These are phyloP conservation scores for Ceratothoa steindachneri DNA, from an alignment of 2,888 invertebrate species.

Conservation along the genomic window DNA sequence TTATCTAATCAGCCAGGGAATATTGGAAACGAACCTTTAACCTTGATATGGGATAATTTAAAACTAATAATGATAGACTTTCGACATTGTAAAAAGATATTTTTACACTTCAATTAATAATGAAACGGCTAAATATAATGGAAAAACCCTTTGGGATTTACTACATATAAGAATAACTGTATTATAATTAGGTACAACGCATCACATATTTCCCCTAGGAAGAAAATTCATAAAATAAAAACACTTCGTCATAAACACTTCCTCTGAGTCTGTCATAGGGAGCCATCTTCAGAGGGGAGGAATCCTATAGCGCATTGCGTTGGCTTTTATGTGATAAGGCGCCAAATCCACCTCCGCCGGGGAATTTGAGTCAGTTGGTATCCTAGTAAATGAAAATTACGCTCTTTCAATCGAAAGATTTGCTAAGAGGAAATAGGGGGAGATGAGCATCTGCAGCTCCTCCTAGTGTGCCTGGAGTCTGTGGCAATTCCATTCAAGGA, in stretches of 20 bases:
- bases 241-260: constrained; percentile 52
- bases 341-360: constrained; percentile 59
- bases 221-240: background rate
- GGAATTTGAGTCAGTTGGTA: constrained; percentile 57
- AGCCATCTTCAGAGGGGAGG: constrained; percentile 13
- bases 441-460: too few species aligned
- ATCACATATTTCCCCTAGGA: background rate
- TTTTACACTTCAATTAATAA: background rate
- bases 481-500: too few species aligned
- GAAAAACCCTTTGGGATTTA: background rate
- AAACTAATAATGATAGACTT: background rate
- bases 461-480: too few species aligned
- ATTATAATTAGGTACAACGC: background rate
- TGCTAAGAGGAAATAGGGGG: background rate
- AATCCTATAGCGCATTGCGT: background rate
- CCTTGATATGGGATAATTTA: background rate
- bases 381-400: constrained; percentile 53
- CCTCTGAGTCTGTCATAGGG: constrained; percentile 50
- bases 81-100: background rate
- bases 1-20: background rate
- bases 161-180: background rate
- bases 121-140: background rate
- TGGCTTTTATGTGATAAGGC: background rate
- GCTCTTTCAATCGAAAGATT: background rate
- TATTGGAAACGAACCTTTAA: background rate